These are phyloP conservation scores for Caenorhabditis angaria DNA, from an alignment of 2,888 invertebrate species.

Conservation along the genomic window DNA sequence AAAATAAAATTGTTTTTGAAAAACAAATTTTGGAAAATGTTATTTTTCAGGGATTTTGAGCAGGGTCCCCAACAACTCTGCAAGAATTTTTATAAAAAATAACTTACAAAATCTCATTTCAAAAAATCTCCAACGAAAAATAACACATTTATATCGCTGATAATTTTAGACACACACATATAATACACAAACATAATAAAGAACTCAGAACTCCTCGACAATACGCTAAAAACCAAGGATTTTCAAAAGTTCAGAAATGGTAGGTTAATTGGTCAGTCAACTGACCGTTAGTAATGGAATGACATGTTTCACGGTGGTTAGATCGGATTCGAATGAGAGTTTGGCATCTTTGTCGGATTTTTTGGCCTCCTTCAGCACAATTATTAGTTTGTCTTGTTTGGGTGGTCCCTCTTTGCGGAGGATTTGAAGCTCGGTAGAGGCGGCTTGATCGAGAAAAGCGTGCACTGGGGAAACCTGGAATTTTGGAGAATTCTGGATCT, in stretches of 20 bases:
- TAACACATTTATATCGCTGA: too few relatives aligned
- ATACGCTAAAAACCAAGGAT: constrained; percentile 1
- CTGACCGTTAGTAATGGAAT: constrained; percentile 35
- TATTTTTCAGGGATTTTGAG: too few relatives aligned
- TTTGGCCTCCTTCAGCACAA: constrained; percentile 54
- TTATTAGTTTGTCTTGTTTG: constrained; percentile 51
- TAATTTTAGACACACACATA: too few relatives aligned
- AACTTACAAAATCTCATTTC: too few relatives aligned
- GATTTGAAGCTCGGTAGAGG: constrained; percentile 47
- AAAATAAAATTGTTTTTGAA: too few relatives aligned
- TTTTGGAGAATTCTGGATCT: too few relatives aligned
- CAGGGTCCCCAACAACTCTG: too few relatives aligned
- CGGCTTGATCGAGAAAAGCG: constrained; percentile 47
- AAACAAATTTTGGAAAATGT: too few relatives aligned
- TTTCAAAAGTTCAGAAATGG: background rate
- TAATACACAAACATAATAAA: too few relatives aligned
- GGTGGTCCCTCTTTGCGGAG: constrained; percentile 53
- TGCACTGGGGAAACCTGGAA: constrained; percentile 48
- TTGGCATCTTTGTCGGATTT: constrained; percentile 48
- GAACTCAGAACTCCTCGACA: constrained; percentile 3
- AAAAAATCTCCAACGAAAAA: too few relatives aligned
- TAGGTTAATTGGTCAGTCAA: background rate
- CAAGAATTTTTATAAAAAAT: too few relatives aligned
- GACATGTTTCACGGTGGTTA: constrained; percentile 23
- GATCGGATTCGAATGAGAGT: constrained; percentile 44